Conservation (phyloP, 2,888 invertebrate species). For the Rhorus exstirpatorius region DNA sequence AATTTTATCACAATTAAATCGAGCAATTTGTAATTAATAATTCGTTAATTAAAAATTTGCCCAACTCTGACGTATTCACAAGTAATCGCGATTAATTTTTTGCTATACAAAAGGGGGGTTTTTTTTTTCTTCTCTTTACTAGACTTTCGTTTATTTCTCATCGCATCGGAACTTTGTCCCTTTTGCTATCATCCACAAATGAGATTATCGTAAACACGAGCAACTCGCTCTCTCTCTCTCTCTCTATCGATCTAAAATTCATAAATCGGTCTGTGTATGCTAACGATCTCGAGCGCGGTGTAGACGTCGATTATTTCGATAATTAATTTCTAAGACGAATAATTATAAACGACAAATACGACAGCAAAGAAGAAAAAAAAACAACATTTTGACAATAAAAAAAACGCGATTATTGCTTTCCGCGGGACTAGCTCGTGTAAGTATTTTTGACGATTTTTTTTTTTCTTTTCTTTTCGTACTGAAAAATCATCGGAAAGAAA, state of each 20-base stretch:
- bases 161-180: constrained; percentile 75
- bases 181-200: constrained; percentile 81
- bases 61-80: constrained; percentile 50
- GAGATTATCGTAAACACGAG: constrained; percentile 78
- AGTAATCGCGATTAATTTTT: constrained; percentile 48
- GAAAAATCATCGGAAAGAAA: constrained; percentile 46
- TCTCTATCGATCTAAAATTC: constrained; percentile 44
- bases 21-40: too few species aligned
- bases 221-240: constrained; percentile 69
- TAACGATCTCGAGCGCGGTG: constrained; percentile 69
- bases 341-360: constrained; percentile 50
- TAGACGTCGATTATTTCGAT: constrained; percentile 61
- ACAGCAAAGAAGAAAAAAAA: constrained; percentile 32
- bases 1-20: too few species aligned
- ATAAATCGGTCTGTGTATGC: constrained; percentile 68
- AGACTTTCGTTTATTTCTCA: constrained; percentile 51
- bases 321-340: constrained; percentile 59
- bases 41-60: too few species aligned
- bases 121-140: constrained; percentile 39
- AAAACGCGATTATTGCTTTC: constrained; percentile 13
- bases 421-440: constrained; percentile 30
- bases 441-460: constrained; percentile 51
- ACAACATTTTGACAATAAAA: constrained; percentile 59
- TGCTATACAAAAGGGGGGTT: constrained; percentile 10
- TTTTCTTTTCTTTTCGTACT: background rate